Base-by-base conservation (phyloP, 1,140 invertebrate species). In the Coenobita brevimanus region DNA sequence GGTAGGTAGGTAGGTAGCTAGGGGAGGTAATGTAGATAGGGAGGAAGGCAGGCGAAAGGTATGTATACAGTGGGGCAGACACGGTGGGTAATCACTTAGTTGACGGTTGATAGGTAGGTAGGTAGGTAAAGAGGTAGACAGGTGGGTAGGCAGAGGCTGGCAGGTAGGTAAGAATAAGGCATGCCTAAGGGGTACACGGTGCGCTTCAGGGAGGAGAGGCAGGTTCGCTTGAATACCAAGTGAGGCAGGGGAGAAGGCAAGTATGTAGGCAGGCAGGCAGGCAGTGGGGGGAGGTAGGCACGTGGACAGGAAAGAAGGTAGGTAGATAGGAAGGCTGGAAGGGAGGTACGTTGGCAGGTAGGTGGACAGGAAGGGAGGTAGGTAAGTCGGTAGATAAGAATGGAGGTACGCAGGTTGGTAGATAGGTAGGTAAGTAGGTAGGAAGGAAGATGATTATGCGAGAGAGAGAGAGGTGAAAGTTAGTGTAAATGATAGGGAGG, bases 111-210 rank as follows among this genome's bases (percentile, higher is more conserved):
- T 1, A 60, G 0, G 2, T 15, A 60, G n/a, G n/a, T n/a, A n/a
- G n/a, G n/a, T n/a, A n/a, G n/a, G n/a, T 17, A 60, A 60, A 17
- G 54, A 60, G 13, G 30, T 38, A 36, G 71, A 38, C 13, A 75
- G 33, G 2, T 15, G 0, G 71, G 71, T 30, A 75, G 24, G 0
- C 92, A 99, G 27, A 93, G 94, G 50, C 99, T 98, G 98, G 95
- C 95, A 54, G 96, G 97, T 17, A 98, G 98, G 2, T 99, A 99
- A 93, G 96, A 99, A 92, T 98, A 98, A 0, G 98, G 98, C 2
- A 93, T 97, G 57, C 94, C 94, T 69, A 96, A 98, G 62, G 95
- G 95, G 38, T 99, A 97, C 92, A 95, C 95, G 67, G 94, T 99
- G 21, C 94, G 96, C 82, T 98, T 95, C 93, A 94, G 92, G 60